A percentile compares a stretch with the other conserved stretches of the same genome.
phyloP scores from a whole-genome alignment of 2,888 invertebrate genomes.

The Amblyjoppa proteus region DNA sequence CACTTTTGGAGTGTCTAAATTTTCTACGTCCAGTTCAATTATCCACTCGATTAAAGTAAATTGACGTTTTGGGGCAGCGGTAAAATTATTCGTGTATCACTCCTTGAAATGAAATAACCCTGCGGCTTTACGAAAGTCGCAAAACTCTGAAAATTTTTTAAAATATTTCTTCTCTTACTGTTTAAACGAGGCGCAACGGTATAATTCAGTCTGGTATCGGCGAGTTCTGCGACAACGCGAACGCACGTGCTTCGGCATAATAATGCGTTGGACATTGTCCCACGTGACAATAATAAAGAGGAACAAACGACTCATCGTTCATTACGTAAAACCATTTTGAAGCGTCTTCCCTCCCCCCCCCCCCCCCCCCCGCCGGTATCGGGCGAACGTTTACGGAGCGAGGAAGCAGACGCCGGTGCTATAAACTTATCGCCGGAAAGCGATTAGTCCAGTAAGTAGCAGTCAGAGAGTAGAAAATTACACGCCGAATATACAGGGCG shows the following conservation, averaged over 20 bases:
- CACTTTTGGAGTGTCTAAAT: background rate
- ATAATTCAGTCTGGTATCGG: conserved; percentile 13
- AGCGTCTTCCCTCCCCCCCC: background rate
- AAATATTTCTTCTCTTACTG: background rate
- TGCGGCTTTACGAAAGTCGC: background rate
- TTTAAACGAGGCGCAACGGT: conserved; percentile 37
- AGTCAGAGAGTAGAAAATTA: background rate
- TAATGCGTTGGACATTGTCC: conserved; percentile 12
- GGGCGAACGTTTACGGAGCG: conserved; percentile 15
- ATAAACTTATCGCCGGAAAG: background rate
- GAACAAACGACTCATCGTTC: conserved; percentile 34
- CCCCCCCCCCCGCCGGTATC: background rate
- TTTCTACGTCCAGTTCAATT: background rate
- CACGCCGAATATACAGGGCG: background rate
- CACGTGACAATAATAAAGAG: conserved; percentile 51
- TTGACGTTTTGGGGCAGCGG: background rate
- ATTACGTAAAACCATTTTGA: conserved; percentile 54
- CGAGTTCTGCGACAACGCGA: conserved; percentile 5
- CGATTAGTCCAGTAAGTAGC: conserved; percentile 23
- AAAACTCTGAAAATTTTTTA: background rate
- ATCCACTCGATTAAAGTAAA: conserved; percentile 28
- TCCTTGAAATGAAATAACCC: background rate
- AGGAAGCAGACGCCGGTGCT: conserved; percentile 29
- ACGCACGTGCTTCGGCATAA: conserved; percentile 50
- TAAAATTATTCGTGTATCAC: background rate